phyloP scores from a whole-genome alignment of 2,888 invertebrate genomes.

The Drosophila atripex region DNA sequence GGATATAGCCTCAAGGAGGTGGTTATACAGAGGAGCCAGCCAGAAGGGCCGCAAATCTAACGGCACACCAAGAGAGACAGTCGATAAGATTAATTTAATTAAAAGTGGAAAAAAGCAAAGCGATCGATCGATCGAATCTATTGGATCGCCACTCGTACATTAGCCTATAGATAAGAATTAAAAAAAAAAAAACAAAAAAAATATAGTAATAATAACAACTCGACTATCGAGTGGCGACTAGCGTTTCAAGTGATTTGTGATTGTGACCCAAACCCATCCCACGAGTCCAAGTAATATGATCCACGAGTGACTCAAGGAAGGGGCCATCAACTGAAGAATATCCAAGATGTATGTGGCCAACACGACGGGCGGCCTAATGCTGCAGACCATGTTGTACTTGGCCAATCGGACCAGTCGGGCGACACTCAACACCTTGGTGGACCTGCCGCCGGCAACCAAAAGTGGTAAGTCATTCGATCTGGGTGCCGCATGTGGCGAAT shows the following conservation, averaged over 20 bases:
- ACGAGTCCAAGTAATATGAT: neutral
- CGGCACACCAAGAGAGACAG: conserved; percentile 19
- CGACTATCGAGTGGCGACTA: conserved; percentile 3
- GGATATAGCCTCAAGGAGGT: neutral
- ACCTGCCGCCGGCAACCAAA: conserved; percentile 81
- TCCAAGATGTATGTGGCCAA: conserved; percentile 81
- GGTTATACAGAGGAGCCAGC: neutral
- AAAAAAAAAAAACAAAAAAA: too few relatives aligned
- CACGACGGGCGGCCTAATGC: conserved; percentile 83
- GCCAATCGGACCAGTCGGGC: conserved; percentile 83
- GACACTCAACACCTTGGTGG: conserved; percentile 80
- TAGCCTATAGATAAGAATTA: conserved; percentile 16
- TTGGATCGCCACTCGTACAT: conserved; percentile 6
- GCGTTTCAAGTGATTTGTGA: conserved; percentile 9
- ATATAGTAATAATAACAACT: neutral
- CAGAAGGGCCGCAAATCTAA: conserved; percentile 7
- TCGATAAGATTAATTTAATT: conserved; percentile 50
- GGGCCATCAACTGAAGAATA: neutral
- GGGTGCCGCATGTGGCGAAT: too few relatives aligned
- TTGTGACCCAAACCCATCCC: neutral
- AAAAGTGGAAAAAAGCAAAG: conserved; percentile 15
- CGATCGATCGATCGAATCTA: conserved; percentile 12
- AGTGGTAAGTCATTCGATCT: conserved; percentile 79
- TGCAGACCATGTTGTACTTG: conserved; percentile 84
- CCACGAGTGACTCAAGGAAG: neutral